Evolutionary conservation across 2,113 vertebrate genomes (phyloP).

Genomic region (Ardeotis arabs): DNA sequence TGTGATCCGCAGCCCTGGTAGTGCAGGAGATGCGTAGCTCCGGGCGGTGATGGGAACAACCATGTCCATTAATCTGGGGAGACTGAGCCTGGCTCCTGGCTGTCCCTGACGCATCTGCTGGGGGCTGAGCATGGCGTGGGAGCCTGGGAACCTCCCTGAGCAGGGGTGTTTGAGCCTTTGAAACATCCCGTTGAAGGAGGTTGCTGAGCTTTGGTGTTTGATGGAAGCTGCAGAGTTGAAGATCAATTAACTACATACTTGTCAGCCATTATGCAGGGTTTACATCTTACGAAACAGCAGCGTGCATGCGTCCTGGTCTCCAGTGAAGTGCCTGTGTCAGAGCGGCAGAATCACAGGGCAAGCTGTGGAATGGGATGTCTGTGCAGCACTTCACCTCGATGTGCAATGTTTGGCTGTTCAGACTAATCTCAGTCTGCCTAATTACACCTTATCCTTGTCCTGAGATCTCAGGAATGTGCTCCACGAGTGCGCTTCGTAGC

Average conservation of each 20-base stretch:
- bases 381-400: neutral
- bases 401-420: neutral
- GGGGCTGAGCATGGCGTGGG: neutral
- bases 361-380: neutral
- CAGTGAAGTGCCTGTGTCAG: neutral
- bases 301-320: accelerated
- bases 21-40: neutral
- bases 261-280: neutral
- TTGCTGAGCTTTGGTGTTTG: neutral
- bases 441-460: neutral
- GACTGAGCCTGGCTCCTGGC: neutral
- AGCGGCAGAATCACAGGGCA: neutral
- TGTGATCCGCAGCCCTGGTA: neutral
- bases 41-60: neutral
- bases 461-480: neutral
- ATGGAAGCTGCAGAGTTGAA: neutral
- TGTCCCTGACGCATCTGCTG: neutral
- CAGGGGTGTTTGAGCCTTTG: neutral
- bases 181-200: neutral
- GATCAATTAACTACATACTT: neutral
- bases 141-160: neutral
- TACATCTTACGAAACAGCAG: neutral
- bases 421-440: neutral
- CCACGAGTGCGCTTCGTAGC: accelerated
- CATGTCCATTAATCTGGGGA: neutral